Percentiles rank a stretch among this genome's conserved stretches.
Conservation (phyloP, 2,888 invertebrate species). For the Argyra leucocephala region DNA sequence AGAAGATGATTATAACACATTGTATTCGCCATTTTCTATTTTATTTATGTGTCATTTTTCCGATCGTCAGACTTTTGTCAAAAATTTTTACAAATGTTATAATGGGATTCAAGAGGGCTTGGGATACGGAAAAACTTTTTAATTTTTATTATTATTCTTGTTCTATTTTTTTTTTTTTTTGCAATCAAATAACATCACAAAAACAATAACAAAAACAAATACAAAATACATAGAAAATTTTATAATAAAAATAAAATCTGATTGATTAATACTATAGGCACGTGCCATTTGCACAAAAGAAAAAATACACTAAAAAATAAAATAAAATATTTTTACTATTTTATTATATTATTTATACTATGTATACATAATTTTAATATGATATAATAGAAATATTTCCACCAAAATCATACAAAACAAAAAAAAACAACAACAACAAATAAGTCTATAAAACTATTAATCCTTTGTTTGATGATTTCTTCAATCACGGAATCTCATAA, state of each 20-base stretch:
- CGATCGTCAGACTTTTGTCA: no score
- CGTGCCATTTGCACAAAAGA: background rate
- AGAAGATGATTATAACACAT: no score
- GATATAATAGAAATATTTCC: no score
- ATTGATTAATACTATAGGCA: constrained; percentile 6
- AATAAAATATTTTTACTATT: background rate
- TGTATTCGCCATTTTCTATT: no score
- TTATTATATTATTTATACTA: background rate
- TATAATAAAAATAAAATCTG: background rate
- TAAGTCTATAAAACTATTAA: background rate
- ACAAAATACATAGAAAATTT: background rate
- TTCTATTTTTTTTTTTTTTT: no score
- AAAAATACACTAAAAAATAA: background rate
- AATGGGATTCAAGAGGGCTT: no score
- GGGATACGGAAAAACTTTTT: background rate
- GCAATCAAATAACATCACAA: background rate
- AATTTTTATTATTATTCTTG: no score
- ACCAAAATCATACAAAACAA: no score
- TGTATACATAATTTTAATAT: no score
- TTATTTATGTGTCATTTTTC: no score
- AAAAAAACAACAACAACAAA: no score
- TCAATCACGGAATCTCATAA: background rate
- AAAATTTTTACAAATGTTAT: no score
- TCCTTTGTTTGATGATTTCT: constrained; percentile 3
- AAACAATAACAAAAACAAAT: background rate